Percentiles rank a stretch among this genome's conserved stretches.
Conservation (phyloP, 2,113 vertebrate species). For the Calidris pugnax region DNA sequence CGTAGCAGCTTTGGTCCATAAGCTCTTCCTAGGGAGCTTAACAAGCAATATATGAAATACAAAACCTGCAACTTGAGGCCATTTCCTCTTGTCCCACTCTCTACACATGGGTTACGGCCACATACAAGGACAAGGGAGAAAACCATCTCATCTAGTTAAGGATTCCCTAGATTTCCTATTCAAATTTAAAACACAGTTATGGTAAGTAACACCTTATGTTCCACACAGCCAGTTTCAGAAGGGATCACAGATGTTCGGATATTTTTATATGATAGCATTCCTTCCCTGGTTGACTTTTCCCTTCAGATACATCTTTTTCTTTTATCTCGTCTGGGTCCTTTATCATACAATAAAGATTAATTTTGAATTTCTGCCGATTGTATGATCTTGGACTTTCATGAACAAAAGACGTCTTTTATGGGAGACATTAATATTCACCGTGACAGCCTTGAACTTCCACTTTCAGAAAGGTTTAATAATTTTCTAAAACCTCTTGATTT, state of each 20-base stretch:
- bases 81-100: background rate
- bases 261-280: background rate
- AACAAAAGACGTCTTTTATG: conserved; percentile 41
- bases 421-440: conserved; percentile 48
- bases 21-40: background rate
- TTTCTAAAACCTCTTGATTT: conserved; percentile 65
- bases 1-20: background rate
- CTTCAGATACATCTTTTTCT: conserved; percentile 1
- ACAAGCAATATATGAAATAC: background rate
- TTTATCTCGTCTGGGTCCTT: background rate
- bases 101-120: background rate
- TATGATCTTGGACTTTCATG: conserved; percentile 16
- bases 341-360: conserved; percentile 53
- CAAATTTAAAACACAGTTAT: background rate
- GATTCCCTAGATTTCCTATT: background rate
- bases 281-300: conserved; percentile 9
- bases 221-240: background rate
- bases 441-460: conserved; percentile 14
- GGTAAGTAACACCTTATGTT: background rate
- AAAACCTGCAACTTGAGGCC: background rate
- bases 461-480: conserved; percentile 51
- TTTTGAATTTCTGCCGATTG: conserved; percentile 57
- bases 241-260: fast-evolving
- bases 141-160: background rate
- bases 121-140: background rate